Percentiles rank a stretch among this genome's conserved stretches.
These are phyloP conservation scores for Odontocerum albicorne DNA, from an alignment of 2,888 invertebrate genomes.

Conservation along the genomic window DNA sequence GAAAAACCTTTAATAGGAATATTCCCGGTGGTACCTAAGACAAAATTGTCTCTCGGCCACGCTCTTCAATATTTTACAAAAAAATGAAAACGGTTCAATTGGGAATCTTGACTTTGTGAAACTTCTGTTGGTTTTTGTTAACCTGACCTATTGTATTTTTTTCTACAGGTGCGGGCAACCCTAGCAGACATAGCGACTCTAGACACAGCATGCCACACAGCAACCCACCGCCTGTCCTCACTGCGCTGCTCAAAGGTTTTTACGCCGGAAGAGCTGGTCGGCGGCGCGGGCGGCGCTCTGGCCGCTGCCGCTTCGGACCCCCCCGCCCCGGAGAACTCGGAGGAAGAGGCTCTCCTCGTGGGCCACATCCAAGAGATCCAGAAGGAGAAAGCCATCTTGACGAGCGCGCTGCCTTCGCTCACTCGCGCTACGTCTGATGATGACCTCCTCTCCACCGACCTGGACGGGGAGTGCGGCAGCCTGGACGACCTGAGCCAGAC, in stretches of 20 bases:
- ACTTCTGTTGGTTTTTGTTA: too few relatives aligned
- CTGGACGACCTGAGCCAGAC: constrained; percentile 59
- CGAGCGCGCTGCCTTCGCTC: constrained; percentile 76
- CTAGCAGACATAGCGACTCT: constrained; percentile 88
- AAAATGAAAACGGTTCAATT: too few relatives aligned
- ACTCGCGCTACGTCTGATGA: constrained; percentile 86
- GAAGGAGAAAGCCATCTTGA: constrained; percentile 79
- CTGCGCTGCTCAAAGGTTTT: constrained; percentile 75
- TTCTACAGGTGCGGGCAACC: constrained; percentile 77
- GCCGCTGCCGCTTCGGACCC: constrained; percentile 39
- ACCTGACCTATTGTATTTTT: too few relatives aligned
- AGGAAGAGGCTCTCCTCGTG: constrained; percentile 74
- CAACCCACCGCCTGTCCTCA: constrained; percentile 75
- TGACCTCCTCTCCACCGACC: constrained; percentile 75
- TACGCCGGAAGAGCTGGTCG: constrained; percentile 48
- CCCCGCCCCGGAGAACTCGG: constrained; percentile 42
- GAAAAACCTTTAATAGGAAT: too few relatives aligned
- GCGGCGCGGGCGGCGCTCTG: constrained; percentile 37
- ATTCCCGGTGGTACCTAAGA: too few relatives aligned
- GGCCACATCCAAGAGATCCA: constrained; percentile 80
- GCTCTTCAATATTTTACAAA: too few relatives aligned
- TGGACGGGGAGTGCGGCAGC: constrained; percentile 72
- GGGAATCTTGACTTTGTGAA: too few relatives aligned
- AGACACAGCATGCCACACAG: constrained; percentile 85
- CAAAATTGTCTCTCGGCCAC: too few relatives aligned